These are phyloP conservation scores for Pristis pectinata DNA, from an alignment of 2,797 vertebrate genomes.

Conservation along the genomic window DNA sequence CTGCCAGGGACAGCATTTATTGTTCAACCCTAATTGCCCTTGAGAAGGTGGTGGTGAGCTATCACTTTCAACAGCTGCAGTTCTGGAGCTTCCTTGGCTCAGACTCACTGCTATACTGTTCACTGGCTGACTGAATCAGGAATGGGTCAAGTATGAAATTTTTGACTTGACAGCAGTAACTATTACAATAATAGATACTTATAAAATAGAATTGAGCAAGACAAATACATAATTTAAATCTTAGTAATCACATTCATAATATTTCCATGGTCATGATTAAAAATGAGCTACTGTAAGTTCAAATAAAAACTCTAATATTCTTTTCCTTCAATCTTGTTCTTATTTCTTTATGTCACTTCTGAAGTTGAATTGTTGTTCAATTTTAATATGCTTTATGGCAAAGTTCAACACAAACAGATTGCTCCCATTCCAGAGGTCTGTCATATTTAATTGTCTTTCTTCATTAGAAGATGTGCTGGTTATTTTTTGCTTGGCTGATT, in stretches of 20 bases:
- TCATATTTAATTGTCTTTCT: conserved; percentile 23
- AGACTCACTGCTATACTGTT: background rate
- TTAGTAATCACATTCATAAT: background rate
- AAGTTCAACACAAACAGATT: conserved; percentile 31
- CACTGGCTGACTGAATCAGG: background rate
- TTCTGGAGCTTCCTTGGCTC: background rate
- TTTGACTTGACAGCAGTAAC: background rate
- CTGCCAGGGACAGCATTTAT: too few species aligned
- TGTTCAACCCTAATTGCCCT: too few species aligned
- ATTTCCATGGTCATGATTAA: background rate
- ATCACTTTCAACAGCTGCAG: too few species aligned
- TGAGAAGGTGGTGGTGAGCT: too few species aligned
- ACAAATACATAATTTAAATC: background rate
- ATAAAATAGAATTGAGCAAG: background rate
- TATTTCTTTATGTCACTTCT: background rate
- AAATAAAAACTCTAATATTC: background rate
- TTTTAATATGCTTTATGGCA: conserved; percentile 29
- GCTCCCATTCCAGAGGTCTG: background rate
- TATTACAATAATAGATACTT: background rate
- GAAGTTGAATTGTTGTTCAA: background rate
- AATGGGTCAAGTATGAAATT: background rate
- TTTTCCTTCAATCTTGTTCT: background rate
- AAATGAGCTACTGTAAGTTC: background rate
- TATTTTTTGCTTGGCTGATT: conserved; percentile 32
- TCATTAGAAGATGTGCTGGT: conserved; percentile 23